A percentile compares a stretch with the other conserved stretches of the same genome.
These are phyloP conservation scores for Drosophila sp. DNA, from an alignment of 1,140 invertebrate species.

Conservation along the genomic window DNA sequence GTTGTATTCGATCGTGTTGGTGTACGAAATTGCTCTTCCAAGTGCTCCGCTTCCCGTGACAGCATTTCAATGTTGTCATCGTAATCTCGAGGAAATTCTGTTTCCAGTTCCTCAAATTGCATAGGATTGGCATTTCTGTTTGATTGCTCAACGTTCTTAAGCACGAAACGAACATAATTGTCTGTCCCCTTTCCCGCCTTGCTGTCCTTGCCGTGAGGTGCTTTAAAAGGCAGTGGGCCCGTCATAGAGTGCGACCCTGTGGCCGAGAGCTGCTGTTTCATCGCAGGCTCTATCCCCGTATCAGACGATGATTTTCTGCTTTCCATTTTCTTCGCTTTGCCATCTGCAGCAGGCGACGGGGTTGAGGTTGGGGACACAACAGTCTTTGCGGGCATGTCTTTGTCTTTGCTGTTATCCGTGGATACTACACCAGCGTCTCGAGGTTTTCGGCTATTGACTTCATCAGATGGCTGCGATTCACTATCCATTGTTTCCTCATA, in stretches of 20 bases:
- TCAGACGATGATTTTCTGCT: slow-evolving; percentile 71
- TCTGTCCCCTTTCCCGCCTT: slow-evolving; percentile 43
- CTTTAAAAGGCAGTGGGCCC: slow-evolving; percentile 53
- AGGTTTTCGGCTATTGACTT: slow-evolving; percentile 39
- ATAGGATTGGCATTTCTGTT: slow-evolving; percentile 68
- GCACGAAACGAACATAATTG: slow-evolving; percentile 76
- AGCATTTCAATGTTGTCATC: slow-evolving; percentile 84
- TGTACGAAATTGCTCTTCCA: slow-evolving; percentile 83
- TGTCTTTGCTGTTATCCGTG: slow-evolving; percentile 57
- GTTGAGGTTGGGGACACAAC: slow-evolving; percentile 44
- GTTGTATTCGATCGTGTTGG: slow-evolving; percentile 73
- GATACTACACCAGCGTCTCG: slow-evolving; percentile 57
- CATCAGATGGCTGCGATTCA: slow-evolving; percentile 58
- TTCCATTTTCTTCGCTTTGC: slow-evolving; percentile 66
- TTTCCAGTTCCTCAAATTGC: slow-evolving; percentile 82
- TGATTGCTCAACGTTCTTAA: slow-evolving; percentile 79
- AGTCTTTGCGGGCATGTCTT: slow-evolving; percentile 57
- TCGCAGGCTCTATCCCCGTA: slow-evolving; percentile 65
- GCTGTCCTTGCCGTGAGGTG: slow-evolving; percentile 30
- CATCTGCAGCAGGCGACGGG: slow-evolving; percentile 39
- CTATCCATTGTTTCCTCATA: slow-evolving; percentile 76
- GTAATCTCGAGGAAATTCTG: slow-evolving; percentile 83
- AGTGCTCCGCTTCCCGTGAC: slow-evolving; percentile 82
- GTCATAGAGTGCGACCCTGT: slow-evolving; percentile 64
- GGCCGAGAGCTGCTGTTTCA: slow-evolving; percentile 62